phyloP scores from a whole-genome alignment of 2,888 invertebrate species.

The Nymphalis polychloros region DNA sequence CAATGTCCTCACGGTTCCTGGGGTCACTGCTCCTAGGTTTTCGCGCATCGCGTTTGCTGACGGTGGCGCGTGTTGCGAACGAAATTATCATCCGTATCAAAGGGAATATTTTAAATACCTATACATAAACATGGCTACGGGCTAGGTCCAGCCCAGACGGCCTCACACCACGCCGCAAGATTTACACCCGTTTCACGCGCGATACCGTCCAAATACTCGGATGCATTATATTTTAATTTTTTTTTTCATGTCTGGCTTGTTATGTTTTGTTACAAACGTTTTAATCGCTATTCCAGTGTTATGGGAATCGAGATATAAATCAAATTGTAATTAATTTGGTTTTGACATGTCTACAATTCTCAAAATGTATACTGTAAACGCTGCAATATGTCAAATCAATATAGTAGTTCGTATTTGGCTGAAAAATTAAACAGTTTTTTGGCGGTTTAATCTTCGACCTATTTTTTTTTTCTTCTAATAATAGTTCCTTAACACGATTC shows the following conservation, averaged over 20 bases:
- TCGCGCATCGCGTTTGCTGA: conserved; percentile 54
- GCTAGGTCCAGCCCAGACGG: conserved; percentile 73
- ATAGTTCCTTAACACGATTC: conserved; percentile 1
- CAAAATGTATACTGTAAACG: neutral
- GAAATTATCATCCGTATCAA: conserved; percentile 81
- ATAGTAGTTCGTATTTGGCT: neutral
- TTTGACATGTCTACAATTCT: neutral
- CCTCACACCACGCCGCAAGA: conserved; percentile 69
- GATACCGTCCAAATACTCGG: conserved; percentile 69
- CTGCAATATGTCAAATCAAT: neutral
- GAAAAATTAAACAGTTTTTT: neutral
- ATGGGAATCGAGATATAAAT: conserved; percentile 3
- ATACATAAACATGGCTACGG: conserved; percentile 65
- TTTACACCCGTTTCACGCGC: conserved; percentile 68
- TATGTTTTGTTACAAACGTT: conserved; percentile 60
- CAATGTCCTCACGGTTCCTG: neutral
- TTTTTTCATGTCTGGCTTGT: conserved; percentile 69
- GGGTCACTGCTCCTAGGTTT: conserved; percentile 12
- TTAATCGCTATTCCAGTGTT: conserved; percentile 23
- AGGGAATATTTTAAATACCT: conserved; percentile 81
- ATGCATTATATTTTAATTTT: conserved; percentile 69
- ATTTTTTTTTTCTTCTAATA: conserved; percentile 12
- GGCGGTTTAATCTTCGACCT: conserved; percentile 2
- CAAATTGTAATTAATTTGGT: conserved; percentile 18
- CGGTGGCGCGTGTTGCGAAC: conserved; percentile 64